phyloP scores from a whole-genome alignment of 1,140 invertebrate species.

The Aphelenchoides fujianensis region DNA sequence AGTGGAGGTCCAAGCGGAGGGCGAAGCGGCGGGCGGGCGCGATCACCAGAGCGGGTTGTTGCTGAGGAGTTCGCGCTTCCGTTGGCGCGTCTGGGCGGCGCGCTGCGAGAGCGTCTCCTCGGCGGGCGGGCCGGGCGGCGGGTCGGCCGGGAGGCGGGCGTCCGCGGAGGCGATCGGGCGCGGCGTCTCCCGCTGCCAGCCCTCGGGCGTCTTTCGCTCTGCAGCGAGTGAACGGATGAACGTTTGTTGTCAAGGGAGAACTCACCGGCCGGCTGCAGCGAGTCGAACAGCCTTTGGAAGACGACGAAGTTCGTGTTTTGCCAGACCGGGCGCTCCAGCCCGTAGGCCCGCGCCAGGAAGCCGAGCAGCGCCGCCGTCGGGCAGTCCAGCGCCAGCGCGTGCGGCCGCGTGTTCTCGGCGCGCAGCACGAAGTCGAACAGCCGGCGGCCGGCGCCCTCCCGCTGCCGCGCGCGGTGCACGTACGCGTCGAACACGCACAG shows the following conservation, averaged over 20 bases:
- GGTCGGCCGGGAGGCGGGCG: neutral
- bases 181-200: neutral
- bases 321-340: slow-evolving; percentile 47
- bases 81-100: neutral
- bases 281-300: slow-evolving; percentile 51
- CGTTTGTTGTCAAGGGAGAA: neutral
- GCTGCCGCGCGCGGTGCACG: slow-evolving; percentile 75
- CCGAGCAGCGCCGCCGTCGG: slow-evolving; percentile 52
- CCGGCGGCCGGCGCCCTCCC: slow-evolving; percentile 73
- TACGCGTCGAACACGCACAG: slow-evolving; percentile 83
- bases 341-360: slow-evolving; percentile 46
- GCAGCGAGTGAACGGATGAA: too few relatives aligned
- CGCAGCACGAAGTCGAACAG: slow-evolving; percentile 77
- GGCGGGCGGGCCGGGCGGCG: neutral
- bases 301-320: slow-evolving; percentile 60
- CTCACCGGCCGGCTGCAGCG: slow-evolving; percentile 33
- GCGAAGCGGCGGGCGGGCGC: neutral
- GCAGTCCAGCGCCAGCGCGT: slow-evolving; percentile 50
- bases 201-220: neutral
- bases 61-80: neutral
- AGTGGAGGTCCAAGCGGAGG: too few relatives aligned
- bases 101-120: slow-evolving; percentile 1
- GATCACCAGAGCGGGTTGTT: slow-evolving; percentile 11
- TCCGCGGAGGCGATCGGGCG: neutral
- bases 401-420: slow-evolving; percentile 54